Percentiles rank a stretch among this genome's conserved stretches.
Conservation (phyloP, 1,140 invertebrate genomes). For the Meloidogyne floridensis region DNA sequence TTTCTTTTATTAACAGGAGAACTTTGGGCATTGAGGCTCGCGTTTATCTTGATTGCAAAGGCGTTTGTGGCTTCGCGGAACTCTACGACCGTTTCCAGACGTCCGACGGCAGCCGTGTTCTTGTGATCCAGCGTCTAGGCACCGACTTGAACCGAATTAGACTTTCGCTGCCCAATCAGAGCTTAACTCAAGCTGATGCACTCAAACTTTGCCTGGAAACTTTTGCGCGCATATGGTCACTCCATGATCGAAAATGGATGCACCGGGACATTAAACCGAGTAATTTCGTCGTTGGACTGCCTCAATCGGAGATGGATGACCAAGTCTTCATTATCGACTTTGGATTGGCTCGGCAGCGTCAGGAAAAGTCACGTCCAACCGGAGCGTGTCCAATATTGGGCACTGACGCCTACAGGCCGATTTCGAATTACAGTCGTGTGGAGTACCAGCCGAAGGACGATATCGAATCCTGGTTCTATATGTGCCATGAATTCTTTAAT, state of each 20-base stretch:
- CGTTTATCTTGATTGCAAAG: neutral
- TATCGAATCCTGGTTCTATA: neutral
- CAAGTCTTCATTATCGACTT: conserved; percentile 5
- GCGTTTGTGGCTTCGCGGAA: neutral
- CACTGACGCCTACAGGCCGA: neutral
- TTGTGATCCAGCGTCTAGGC: neutral
- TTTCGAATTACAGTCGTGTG: neutral
- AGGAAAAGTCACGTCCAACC: neutral
- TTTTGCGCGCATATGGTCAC: neutral
- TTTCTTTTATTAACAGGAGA: neutral
- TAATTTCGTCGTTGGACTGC: conserved; percentile 2
- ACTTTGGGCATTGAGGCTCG: neutral
- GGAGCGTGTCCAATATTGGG: neutral
- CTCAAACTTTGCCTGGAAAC: conserved; percentile 5
- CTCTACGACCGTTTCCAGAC: conserved; percentile 8
- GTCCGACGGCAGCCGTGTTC: neutral
- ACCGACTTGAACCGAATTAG: neutral
- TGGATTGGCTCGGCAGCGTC: neutral
- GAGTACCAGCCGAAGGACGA: neutral
- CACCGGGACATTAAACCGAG: neutral
- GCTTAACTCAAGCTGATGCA: neutral
- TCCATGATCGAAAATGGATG: neutral
- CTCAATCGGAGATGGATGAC: neutral
- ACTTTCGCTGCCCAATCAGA: neutral
- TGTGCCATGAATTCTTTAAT: conserved; percentile 6